A percentile compares a stretch with the other conserved stretches of the same genome.
phyloP scores from a whole-genome alignment of 2,113 vertebrate genomes.

The Scophthalmus maximus region DNA sequence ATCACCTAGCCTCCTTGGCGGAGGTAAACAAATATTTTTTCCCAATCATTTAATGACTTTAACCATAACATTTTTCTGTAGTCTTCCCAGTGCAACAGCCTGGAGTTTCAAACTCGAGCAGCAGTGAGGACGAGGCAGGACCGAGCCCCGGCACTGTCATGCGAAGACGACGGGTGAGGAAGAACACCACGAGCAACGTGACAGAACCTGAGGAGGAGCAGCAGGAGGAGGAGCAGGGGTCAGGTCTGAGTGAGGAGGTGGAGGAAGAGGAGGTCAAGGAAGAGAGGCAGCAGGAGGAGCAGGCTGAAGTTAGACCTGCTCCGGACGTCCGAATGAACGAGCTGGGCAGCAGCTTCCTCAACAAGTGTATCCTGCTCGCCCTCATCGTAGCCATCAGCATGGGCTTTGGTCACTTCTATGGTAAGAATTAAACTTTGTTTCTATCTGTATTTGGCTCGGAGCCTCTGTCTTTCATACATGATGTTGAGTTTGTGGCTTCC shows the following conservation, averaged over 20 bases:
- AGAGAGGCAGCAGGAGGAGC: slow-evolving; percentile 42
- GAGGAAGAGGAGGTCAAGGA: slow-evolving; percentile 74
- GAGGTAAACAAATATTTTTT: too few species aligned
- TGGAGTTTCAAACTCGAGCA: slow-evolving; percentile 82
- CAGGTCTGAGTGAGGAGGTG: slow-evolving; percentile 72
- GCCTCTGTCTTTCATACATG: not conserved
- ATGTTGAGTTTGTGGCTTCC: too few species aligned
- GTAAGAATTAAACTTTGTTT: slow-evolving; percentile 82
- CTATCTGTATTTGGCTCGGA: not conserved
- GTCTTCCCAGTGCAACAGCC: slow-evolving; percentile 69
- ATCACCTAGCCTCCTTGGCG: too few species aligned
- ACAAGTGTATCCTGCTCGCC: slow-evolving; percentile 88
- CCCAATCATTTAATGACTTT: too few species aligned
- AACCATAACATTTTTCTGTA: slow-evolving; percentile 51
- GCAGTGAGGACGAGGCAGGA: slow-evolving; percentile 82
- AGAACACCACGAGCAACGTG: slow-evolving; percentile 70
- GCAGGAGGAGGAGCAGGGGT: slow-evolving; percentile 70
- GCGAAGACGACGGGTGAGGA: slow-evolving; percentile 88
- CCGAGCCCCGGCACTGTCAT: slow-evolving; percentile 69
- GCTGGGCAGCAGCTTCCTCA: slow-evolving; percentile 82
- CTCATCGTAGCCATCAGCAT: slow-evolving; percentile 91
- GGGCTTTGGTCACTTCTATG: slow-evolving; percentile 93
- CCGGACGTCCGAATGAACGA: slow-evolving; percentile 1
- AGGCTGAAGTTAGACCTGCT: slow-evolving; percentile 47
- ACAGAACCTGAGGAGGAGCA: slow-evolving; percentile 85